phyloP scores from a whole-genome alignment of 2,113 vertebrate genomes.

The Neopipo cinnamomea region DNA sequence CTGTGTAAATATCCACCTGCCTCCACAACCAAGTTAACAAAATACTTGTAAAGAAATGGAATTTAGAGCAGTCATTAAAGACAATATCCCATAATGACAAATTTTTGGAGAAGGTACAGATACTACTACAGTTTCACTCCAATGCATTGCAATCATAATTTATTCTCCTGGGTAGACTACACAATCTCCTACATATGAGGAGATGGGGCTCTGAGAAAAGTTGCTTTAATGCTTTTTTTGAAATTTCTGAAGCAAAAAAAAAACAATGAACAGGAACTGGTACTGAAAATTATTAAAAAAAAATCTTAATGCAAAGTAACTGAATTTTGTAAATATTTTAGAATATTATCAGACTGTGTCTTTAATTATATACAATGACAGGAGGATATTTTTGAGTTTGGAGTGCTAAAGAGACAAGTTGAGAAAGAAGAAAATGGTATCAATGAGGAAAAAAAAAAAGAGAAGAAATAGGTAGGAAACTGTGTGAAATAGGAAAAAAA shows the following conservation, averaged over 20 bases:
- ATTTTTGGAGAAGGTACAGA: not conserved
- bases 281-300: not conserved
- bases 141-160: not conserved
- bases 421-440: not conserved
- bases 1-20: constrained; percentile 28
- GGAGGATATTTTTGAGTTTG: not conserved
- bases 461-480: not conserved
- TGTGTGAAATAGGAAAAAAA: not conserved
- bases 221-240: not conserved
- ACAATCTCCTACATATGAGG: not conserved
- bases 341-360: not conserved
- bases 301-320: not conserved
- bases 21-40: not conserved
- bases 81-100: not conserved
- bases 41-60: not conserved
- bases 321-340: not conserved
- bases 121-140: not conserved
- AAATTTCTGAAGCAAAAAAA: not conserved
- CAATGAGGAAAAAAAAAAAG: no score
- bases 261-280: no score
- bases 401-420: not conserved
- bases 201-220: not conserved
- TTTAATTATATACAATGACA: not conserved
- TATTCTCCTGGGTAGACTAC: not conserved
- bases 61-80: not conserved